These are phyloP conservation scores for Parauchenoglanis ngamensis DNA, from an alignment of 2,797 vertebrate genomes.

Conservation along the genomic window DNA sequence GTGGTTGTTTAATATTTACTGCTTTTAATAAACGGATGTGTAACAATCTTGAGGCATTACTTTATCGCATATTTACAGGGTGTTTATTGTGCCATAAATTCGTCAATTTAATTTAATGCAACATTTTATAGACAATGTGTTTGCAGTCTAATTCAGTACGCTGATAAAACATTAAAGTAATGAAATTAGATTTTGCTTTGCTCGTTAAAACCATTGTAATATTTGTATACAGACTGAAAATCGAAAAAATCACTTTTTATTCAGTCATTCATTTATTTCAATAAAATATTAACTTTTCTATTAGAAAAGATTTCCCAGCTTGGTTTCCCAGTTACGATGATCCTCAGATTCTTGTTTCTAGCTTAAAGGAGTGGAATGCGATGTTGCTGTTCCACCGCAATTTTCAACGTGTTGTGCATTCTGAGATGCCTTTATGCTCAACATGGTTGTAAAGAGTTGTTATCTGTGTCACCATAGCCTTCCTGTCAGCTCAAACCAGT, in stretches of 20 bases:
- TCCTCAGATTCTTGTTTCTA: not conserved
- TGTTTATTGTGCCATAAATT: constrained; percentile 27
- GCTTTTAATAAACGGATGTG: constrained; percentile 16
- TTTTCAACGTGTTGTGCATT: too few species aligned
- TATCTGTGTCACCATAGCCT: too few species aligned
- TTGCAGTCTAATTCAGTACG: not conserved
- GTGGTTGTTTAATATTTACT: constrained; percentile 10
- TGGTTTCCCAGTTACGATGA: not conserved
- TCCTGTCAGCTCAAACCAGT: not conserved
- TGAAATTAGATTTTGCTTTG: not conserved
- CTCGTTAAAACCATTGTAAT: not conserved
- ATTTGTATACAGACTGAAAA: not conserved
- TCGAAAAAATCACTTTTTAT: too few species aligned
- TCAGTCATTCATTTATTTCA: not conserved
- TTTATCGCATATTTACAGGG: not conserved
- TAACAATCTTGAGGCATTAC: not conserved
- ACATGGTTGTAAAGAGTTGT: not conserved
- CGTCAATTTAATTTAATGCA: constrained; percentile 7
- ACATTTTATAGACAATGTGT: not conserved
- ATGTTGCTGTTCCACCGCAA: not conserved
- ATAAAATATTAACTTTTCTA: not conserved
- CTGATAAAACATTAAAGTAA: constrained; percentile 1
- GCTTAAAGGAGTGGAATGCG: not conserved
- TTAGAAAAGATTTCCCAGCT: too few species aligned
- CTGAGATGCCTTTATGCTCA: not conserved